These are phyloP conservation scores for Tragelaphus buxtoni DNA, from an alignment of 2,113 vertebrate genomes.

Conservation along the genomic window DNA sequence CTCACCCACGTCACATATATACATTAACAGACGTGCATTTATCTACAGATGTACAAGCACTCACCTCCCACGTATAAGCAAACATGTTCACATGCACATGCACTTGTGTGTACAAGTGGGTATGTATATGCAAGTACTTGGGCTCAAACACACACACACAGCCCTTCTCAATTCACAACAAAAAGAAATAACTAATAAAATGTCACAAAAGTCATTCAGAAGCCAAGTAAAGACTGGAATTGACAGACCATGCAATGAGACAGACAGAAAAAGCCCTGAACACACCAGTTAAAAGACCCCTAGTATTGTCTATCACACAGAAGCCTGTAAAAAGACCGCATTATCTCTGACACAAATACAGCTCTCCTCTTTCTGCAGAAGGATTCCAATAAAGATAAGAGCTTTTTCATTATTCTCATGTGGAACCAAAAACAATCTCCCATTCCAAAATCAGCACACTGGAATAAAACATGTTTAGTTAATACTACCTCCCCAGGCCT, in stretches of 20 bases:
- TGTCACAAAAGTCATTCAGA: not conserved
- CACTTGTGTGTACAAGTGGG: not conserved
- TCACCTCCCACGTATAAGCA: not conserved
- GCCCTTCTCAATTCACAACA: not conserved
- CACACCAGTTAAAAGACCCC: conserved; percentile 11
- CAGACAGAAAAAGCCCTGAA: conserved; percentile 8
- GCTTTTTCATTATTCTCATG: conserved; percentile 60
- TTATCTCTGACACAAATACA: conserved; percentile 65
- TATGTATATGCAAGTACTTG: not conserved
- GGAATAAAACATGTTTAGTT: conserved; percentile 26
- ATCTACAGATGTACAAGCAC: not conserved
- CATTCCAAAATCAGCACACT: conserved; percentile 6
- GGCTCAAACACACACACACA: not conserved
- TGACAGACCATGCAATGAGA: conserved; percentile 26
- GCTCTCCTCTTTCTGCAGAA: conserved; percentile 43
- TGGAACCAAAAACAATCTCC: conserved; percentile 50
- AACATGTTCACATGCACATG: not conserved
- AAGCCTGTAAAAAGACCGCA: conserved; percentile 39
- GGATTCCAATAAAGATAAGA: conserved; percentile 63
- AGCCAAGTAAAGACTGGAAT: not conserved
- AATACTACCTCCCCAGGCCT: not conserved
- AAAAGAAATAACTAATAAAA: not conserved
- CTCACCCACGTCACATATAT: not conserved
- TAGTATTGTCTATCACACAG: conserved; percentile 7
- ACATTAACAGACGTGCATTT: not conserved